A percentile compares a stretch with the other conserved stretches of the same genome.
Conservation (phyloP, 2,113 vertebrate genomes). For the Pygoscelis antarcticus region DNA sequence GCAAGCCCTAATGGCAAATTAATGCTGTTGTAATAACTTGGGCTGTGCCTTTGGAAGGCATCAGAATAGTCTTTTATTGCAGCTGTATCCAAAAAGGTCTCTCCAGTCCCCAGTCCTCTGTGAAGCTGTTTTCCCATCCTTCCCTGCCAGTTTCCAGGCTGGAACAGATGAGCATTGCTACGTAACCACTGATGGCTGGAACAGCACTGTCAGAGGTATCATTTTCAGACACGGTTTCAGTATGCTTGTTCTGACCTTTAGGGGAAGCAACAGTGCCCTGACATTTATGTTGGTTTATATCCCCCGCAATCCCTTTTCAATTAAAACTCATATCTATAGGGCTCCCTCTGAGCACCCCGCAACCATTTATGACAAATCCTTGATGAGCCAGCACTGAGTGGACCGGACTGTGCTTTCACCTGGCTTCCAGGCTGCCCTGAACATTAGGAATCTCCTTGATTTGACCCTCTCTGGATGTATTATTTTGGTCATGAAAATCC, state of each 20-base stretch:
- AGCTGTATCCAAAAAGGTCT: background rate
- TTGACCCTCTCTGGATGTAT: slow-evolving; percentile 10
- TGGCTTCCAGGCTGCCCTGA: background rate
- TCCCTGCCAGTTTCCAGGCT: background rate
- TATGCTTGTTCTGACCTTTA: slow-evolving; percentile 44
- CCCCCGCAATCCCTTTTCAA: slow-evolving; percentile 36
- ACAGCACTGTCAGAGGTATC: background rate
- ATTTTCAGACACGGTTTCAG: background rate
- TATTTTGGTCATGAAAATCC: background rate
- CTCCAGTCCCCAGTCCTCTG: background rate
- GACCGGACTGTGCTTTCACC: background rate
- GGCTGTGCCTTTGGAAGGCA: slow-evolving; percentile 6
- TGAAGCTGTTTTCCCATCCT: background rate
- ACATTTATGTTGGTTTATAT: slow-evolving; percentile 50
- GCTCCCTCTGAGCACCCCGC: background rate
- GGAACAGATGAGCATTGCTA: background rate
- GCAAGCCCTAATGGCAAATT: background rate
- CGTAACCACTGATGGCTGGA: background rate
- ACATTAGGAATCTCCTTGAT: background rate
- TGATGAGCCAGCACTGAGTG: background rate
- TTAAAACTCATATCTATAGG: slow-evolving; percentile 30
- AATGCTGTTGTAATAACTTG: background rate
- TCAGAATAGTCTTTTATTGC: background rate
- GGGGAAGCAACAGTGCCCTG: slow-evolving; percentile 21
- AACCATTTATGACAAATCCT: background rate